Percentiles rank a stretch among this genome's conserved stretches.
Conservation (phyloP, 2,888 invertebrate species). For the Hermaeophaga mercurialis region DNA sequence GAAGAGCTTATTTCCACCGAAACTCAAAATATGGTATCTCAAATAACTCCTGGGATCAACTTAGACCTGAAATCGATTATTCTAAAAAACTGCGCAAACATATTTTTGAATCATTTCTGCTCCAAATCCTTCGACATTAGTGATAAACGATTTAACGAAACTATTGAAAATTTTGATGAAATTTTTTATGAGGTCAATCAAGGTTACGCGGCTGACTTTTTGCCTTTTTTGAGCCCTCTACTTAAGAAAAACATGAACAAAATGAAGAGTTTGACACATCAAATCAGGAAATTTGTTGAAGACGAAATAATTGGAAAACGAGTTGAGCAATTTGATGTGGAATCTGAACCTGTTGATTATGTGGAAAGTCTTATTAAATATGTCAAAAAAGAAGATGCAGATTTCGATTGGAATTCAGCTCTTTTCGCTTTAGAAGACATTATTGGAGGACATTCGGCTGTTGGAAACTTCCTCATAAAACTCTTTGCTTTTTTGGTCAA, state of each 20-base stretch:
- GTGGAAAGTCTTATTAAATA: conserved; percentile 64
- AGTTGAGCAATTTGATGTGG: conserved; percentile 46
- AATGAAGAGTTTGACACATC: conserved; percentile 60
- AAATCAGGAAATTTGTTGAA: conserved; percentile 63
- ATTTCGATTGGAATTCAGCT: conserved; percentile 61
- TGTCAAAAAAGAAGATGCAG: conserved; percentile 55
- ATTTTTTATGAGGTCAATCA: conserved; percentile 72
- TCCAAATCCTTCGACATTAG: conserved; percentile 59
- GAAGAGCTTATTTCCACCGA: conserved; percentile 60
- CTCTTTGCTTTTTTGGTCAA: conserved; percentile 63
- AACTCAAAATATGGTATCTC: conserved; percentile 48
- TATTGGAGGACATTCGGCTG: conserved; percentile 67
- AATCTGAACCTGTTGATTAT: conserved; percentile 59
- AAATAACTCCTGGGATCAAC: conserved; percentile 22
- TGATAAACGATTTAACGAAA: conserved; percentile 57
- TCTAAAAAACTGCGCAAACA: conserved; percentile 63
- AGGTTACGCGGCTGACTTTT: conserved; percentile 69
- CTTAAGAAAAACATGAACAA: conserved; percentile 60
- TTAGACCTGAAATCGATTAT: conserved; percentile 58
- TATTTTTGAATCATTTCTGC: conserved; percentile 68
- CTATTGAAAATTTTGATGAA: conserved; percentile 65
- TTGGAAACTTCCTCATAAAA: conserved; percentile 67
- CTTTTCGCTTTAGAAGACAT: conserved; percentile 60
- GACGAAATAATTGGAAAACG: conserved; percentile 60
- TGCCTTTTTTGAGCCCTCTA: conserved; percentile 66